Evolutionary conservation across 2,888 invertebrate genomes (phyloP), one percentile per base, ranked within the genome.

Genomic region (Stomorhina lunata): DNA sequence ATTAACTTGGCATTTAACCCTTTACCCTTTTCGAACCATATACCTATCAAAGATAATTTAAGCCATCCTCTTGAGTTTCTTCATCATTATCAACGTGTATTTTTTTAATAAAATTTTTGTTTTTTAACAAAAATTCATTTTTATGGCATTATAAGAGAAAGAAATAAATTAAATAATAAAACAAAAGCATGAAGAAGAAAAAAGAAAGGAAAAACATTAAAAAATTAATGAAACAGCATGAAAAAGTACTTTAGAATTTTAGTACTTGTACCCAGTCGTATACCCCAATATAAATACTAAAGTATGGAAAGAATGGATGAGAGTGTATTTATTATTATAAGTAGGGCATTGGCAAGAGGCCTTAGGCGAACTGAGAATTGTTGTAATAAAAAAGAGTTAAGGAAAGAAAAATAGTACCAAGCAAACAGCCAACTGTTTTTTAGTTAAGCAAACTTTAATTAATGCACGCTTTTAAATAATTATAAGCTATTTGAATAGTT

Each of bases 401-500:
- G 48, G 59, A 65, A 79, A 22, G 59, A 66, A 79, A 53, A 79
- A 59, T 63, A 71, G 32, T 66, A 45, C 29, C 66, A 66, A 65
- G 22, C 65, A n/a, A 63, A 32, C 80, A 48, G 50, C 72, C 77
- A 77, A 73, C 75, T 71, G 77, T 50, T 81, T 81, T 66, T 34
- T 37, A 82, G 57, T 79, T 71, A 79, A 79, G 79, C 61, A 79
- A 84, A 84, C 81, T 86, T 87, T 88, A 88, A 88, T 88, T 88
- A 88, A 88, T 88, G 88, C 87, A 86, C 86, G 88, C 87, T 89
- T 88, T 88, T 86, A 88, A 88, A 88, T 88, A 88, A 89, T 88
- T 88, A 88, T 89, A 89, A 89, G 89, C 87, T 86, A 89, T 88
- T 89, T 88, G 87, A 86, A 88, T 87, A 88, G 87, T 88, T 88